These are phyloP conservation scores for Anneissia japonica DNA, from an alignment of 35 echinoderm and acorn worm genomes.

Conservation along the genomic window DNA sequence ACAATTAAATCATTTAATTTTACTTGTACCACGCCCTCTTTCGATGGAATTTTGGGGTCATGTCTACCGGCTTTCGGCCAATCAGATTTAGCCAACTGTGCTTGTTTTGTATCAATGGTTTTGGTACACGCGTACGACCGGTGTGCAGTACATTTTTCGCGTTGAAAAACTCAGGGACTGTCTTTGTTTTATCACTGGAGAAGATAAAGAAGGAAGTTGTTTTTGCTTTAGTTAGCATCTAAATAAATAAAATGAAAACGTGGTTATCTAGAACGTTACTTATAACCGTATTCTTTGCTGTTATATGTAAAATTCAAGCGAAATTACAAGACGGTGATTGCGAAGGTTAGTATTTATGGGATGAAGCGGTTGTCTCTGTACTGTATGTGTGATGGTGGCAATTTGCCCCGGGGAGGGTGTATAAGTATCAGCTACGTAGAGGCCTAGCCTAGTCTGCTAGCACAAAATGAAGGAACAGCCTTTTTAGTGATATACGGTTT, in stretches of 20 bases:
- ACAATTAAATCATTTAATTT: too few species aligned
- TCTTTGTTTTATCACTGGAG: background rate
- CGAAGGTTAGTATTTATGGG: slow-evolving; percentile 85
- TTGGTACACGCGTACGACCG: background rate
- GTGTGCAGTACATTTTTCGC: background rate
- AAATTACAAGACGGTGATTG: slow-evolving; percentile 92
- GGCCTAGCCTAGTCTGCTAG: too few species aligned
- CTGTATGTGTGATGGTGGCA: background rate
- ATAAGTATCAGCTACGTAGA: too few species aligned
- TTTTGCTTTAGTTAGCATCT: background rate
- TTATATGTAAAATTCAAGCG: slow-evolving; percentile 40
- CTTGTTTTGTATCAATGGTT: background rate
- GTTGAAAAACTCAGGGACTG: background rate
- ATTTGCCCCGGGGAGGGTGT: too few species aligned
- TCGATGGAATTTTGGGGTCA: too few species aligned
- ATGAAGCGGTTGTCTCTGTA: too few species aligned
- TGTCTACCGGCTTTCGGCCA: slow-evolving; percentile 33
- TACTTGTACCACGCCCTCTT: too few species aligned
- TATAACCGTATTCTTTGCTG: background rate
- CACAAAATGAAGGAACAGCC: too few species aligned
- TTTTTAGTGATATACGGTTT: too few species aligned
- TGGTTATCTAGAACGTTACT: slow-evolving; percentile 8
- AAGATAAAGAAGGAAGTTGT: background rate
- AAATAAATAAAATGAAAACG: background rate
- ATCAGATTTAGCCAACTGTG: slow-evolving; percentile 61